Percentiles rank a stretch among this genome's conserved stretches.
These are phyloP conservation scores for Drosophila punjabiensis DNA, from an alignment of 1,140 invertebrate genomes.

Conservation along the genomic window DNA sequence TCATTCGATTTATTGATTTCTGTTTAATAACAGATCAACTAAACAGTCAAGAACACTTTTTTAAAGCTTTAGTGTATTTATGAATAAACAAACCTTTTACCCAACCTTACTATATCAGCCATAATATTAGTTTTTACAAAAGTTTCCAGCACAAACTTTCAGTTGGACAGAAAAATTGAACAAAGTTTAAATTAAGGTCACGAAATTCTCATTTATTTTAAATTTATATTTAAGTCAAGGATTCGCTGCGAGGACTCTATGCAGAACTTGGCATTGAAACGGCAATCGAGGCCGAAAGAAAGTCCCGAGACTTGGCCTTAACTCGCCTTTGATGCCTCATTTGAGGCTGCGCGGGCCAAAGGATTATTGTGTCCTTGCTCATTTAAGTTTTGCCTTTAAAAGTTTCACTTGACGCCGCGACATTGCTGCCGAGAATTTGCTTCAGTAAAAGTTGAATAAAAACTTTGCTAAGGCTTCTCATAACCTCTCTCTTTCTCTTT, in stretches of 20 bases:
- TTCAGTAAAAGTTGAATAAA: constrained; percentile 43
- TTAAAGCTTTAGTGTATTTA: not conserved
- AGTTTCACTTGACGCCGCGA: constrained; percentile 43
- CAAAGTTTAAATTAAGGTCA: constrained; percentile 19
- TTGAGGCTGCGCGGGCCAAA: constrained; percentile 54
- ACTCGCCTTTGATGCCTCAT: constrained; percentile 57
- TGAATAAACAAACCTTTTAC: not conserved
- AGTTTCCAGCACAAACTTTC: constrained; percentile 1
- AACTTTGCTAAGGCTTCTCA: constrained; percentile 46
- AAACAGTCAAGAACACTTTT: not conserved
- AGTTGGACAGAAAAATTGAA: constrained; percentile 2
- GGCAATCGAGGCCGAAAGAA: constrained; percentile 22
- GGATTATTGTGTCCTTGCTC: constrained; percentile 69
- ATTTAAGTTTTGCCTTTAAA: constrained; percentile 52
- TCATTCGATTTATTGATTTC: not conserved
- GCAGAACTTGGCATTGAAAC: constrained; percentile 16
- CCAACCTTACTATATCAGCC: not conserved
- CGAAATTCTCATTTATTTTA: constrained; percentile 5
- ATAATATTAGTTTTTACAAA: constrained; percentile 1
- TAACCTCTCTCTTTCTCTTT: not conserved
- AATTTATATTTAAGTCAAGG: constrained; percentile 15
- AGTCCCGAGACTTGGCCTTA: constrained; percentile 26
- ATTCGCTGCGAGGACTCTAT: not conserved
- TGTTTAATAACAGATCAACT: not conserved
- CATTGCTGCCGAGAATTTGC: constrained; percentile 46